These are phyloP conservation scores for Ctena decussata DNA, from an alignment of 2,888 invertebrate genomes.

Conservation along the genomic window DNA sequence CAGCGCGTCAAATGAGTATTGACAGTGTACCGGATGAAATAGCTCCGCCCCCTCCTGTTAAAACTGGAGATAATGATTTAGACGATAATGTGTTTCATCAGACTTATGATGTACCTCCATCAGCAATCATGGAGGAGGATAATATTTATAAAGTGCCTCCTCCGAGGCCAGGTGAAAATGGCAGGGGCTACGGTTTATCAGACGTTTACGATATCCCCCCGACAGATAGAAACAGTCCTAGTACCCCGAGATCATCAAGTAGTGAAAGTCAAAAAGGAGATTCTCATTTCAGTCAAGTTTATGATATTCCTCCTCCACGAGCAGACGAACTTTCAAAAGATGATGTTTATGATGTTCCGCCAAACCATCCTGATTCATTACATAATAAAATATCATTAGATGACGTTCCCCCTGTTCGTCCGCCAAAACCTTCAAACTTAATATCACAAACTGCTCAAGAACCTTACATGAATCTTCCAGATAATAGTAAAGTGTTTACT, in stretches of 20 bases:
- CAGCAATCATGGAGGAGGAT: conserved; percentile 40
- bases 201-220: conserved; percentile 73
- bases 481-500: conserved; percentile 70
- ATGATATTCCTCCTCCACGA: conserved; percentile 70
- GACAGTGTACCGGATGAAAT: conserved; percentile 83
- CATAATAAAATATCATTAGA: conserved; percentile 34
- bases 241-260: conserved; percentile 72
- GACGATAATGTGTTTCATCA: conserved; percentile 60
- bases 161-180: conserved; percentile 24
- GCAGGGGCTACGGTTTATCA: conserved; percentile 13
- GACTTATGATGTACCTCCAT: conserved; percentile 53
- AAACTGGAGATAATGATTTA: conserved; percentile 17
- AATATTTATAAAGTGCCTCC: conserved; percentile 69
- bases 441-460: conserved; percentile 61
- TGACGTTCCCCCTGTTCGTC: conserved; percentile 72
- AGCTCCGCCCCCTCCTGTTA: conserved; percentile 78
- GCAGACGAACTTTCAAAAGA: conserved; percentile 40
- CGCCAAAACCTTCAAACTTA: conserved; percentile 72
- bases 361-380: conserved; percentile 53
- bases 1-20: conserved; percentile 72
- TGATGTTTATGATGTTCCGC: conserved; percentile 78
- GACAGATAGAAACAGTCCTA: conserved; percentile 73
- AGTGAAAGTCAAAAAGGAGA: conserved; percentile 74
- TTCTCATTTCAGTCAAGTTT: conserved; percentile 71
- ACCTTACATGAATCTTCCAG: conserved; percentile 81